Base-by-base conservation (phyloP, 2,797 vertebrate species). In the Bryconaethiops microstoma region DNA sequence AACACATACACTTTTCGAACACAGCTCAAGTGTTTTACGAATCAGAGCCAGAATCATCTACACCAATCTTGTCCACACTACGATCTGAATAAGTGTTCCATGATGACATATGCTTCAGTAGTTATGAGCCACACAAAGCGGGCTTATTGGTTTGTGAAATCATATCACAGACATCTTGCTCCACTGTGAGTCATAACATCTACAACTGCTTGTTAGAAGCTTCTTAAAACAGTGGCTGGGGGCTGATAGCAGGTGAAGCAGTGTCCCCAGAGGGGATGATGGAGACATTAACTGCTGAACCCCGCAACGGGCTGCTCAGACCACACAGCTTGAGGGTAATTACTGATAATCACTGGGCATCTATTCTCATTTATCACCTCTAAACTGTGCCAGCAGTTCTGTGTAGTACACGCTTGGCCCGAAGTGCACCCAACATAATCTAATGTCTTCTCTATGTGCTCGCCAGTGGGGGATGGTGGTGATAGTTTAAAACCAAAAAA, bases 271-370 rank as follows among this genome's bases (percentile, higher is more conserved):
- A 82, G 86, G 74, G 54, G 45, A 77, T 86, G 86, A 89, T 87
- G 81, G 86, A 93, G 90, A 92, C 90, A 91, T 93, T 93, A 94
- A 89, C 87, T 82, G 84, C 86, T 83, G 21, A 77, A 81, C 82
- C 76, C 84, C 48, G 78, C 80, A 73, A 72, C 5, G 52, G 86
- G 89, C 86, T 82, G 80, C 87, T 81, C 78, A 60, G 78, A 84
- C 84, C 86, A 89, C 88, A 90, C 89, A 90, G 90, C 92, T 88
- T 91, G 89, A 78, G 84, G 88, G 88, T 92, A 94, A 94, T 94
- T 92, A 91, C 90, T 84, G 91, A 90, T 94, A 93, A 94, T 93
- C 89, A 89, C 91, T 81, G 86, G 89, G 89, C 91, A 92, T 90
- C 91, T 82, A 85, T 72, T 88, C 90, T 88, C 90, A 93, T 93